These are phyloP conservation scores for Berghia stephanieae DNA, from an alignment of 1,140 invertebrate species.

Conservation along the genomic window DNA sequence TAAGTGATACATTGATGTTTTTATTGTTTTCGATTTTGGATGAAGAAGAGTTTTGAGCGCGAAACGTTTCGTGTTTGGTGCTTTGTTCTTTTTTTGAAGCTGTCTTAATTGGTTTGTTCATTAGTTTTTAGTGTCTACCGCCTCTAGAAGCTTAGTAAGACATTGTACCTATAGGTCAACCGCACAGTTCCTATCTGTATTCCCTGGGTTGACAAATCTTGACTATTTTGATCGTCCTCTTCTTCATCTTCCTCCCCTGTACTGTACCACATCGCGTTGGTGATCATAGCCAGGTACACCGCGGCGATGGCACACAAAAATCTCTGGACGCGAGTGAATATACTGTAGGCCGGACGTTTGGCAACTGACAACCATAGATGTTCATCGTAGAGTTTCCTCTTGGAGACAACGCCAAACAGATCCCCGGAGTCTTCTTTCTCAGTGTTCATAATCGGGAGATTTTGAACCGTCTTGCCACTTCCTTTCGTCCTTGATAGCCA, in stretches of 20 bases:
- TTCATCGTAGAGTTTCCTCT: conserved; percentile 53
- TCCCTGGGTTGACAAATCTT: conserved; percentile 22
- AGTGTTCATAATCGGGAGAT: conserved; percentile 21
- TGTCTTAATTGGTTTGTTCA: not conserved
- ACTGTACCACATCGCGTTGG: conserved; percentile 62
- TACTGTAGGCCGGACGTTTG: conserved; percentile 44
- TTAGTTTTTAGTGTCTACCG: not conserved
- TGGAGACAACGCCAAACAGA: conserved; percentile 57
- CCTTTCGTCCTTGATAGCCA: conserved; percentile 70
- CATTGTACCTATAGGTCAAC: conserved; percentile 59
- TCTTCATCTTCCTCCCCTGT: conserved; percentile 39
- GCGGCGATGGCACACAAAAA: conserved; percentile 50
- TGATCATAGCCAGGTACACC: conserved; percentile 56
- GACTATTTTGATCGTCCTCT: conserved; percentile 35
- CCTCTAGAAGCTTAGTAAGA: no score
- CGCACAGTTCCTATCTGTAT: conserved; percentile 66
- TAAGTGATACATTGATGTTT: no score
- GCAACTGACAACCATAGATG: conserved; percentile 55
- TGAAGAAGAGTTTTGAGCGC: no score
- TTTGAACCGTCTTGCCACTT: conserved; percentile 65
- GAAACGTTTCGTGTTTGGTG: no score
- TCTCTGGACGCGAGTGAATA: conserved; percentile 60
- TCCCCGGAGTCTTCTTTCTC: conserved; percentile 12
- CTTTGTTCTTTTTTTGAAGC: no score
- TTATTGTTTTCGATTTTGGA: no score